Evolutionary conservation across 2,797 vertebrate genomes (phyloP).

Genomic region (Cyprinodon diabolis): DNA sequence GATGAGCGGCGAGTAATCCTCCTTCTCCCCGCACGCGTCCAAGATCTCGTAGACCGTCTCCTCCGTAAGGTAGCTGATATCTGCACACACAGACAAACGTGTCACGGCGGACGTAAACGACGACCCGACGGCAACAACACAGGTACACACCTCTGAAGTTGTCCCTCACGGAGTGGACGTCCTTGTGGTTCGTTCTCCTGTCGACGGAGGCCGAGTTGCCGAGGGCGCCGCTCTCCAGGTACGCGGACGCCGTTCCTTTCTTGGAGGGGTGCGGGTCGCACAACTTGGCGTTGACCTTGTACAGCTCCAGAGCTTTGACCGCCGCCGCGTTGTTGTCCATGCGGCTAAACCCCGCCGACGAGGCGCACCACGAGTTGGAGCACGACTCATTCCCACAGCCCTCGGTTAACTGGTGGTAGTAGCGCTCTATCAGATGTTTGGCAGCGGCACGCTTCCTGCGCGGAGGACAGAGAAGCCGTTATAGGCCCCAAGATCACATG

Average conservation of each 20-base stretch:
- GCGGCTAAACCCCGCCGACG: conserved; percentile 92
- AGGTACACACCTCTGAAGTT: conserved; percentile 93
- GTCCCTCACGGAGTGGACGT: conserved; percentile 86
- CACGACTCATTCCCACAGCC: conserved; percentile 99
- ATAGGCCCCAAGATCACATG: too few species aligned
- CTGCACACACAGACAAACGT: conserved; percentile 66
- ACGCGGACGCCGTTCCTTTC: conserved; percentile 96
- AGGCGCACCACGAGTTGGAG: conserved; percentile 98
- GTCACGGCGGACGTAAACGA: not conserved
- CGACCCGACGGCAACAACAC: not conserved
- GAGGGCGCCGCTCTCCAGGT: conserved; percentile 90
- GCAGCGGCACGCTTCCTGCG: conserved; percentile 99
- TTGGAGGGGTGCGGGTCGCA: conserved; percentile 99
- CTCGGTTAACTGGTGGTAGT: conserved; percentile 99
- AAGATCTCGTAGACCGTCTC: conserved; percentile 97
- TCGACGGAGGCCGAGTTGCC: conserved; percentile 88
- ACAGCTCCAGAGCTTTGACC: conserved; percentile 97
- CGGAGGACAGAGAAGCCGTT: conserved; percentile 58
- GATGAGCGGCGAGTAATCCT: conserved; percentile 96
- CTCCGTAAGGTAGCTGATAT: conserved; percentile 94
- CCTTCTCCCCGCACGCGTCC: conserved; percentile 90
- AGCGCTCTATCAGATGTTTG: conserved; percentile 99
- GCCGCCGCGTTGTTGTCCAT: conserved; percentile 99
- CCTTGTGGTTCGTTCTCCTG: conserved; percentile 92
- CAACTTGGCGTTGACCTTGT: conserved; percentile 96